These are phyloP conservation scores for Megalonaias nervosa DNA, from an alignment of 1,140 invertebrate genomes.

Conservation along the genomic window DNA sequence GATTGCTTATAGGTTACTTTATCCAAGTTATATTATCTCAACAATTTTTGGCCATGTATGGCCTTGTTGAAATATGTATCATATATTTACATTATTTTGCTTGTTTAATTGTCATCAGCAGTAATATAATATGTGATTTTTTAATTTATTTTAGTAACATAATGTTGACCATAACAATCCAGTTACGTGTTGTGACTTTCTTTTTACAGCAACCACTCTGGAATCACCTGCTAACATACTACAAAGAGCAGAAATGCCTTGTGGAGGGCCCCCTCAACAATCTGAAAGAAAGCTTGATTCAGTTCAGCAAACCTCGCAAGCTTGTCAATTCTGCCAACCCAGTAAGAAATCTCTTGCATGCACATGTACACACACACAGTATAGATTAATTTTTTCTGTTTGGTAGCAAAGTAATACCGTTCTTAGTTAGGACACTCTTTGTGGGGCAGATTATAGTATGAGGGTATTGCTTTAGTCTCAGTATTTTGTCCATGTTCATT, in stretches of 20 bases:
- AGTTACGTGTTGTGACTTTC: neutral
- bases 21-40: no score
- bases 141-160: neutral
- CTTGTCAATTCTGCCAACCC: conserved; percentile 94
- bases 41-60: neutral
- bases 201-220: conserved; percentile 88
- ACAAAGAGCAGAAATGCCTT: conserved; percentile 97
- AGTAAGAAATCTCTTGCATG: conserved; percentile 45
- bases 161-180: neutral
- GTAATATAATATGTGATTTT: neutral
- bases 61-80: neutral
- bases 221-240: conserved; percentile 98
- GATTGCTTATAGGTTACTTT: no score
- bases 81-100: no score
- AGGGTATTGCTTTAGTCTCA: no score
- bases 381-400: no score
- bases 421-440: no score
- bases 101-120: no score
- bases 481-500: no score
- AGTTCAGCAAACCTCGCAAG: conserved; percentile 98
- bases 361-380: no score
- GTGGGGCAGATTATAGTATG: no score
- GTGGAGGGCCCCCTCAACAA: conserved; percentile 99
- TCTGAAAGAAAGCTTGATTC: conserved; percentile 96
- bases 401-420: no score